These are phyloP conservation scores for Tipula helvola DNA, from an alignment of 2,888 invertebrate genomes.

Conservation along the genomic window DNA sequence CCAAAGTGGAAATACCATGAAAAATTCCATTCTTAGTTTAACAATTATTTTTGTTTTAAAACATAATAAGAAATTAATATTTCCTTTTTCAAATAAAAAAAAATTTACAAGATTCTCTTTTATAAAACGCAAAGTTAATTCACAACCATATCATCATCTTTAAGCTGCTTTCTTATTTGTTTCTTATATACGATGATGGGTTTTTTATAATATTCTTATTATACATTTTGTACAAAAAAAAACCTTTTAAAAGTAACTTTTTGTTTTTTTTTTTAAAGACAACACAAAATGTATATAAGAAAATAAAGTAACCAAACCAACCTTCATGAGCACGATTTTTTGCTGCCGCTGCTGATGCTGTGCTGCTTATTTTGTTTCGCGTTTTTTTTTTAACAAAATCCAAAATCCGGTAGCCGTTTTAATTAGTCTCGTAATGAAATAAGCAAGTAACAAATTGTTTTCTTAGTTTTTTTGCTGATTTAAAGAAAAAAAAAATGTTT, in stretches of 20 bases:
- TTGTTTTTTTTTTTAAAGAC: not conserved
- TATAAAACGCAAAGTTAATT: not conserved
- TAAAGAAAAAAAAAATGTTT: not conserved
- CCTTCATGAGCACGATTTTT: constrained; percentile 8
- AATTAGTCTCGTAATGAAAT: constrained; percentile 10
- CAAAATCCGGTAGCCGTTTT: constrained; percentile 9
- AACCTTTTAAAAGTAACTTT: not conserved
- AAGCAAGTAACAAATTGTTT: constrained; percentile 10
- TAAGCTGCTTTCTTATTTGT: not conserved
- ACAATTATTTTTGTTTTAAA: not conserved
- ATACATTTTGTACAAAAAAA: not conserved
- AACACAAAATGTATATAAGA: not conserved
- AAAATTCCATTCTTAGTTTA: not conserved
- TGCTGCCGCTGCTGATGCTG: not conserved
- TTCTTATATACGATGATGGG: not conserved
- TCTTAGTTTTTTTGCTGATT: not conserved
- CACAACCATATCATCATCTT: not conserved
- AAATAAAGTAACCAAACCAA: not conserved
- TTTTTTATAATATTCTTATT: not conserved
- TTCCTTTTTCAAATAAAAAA: not conserved
- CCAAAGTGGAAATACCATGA: not conserved
- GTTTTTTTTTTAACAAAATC: not conserved
- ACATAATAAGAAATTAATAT: not conserved
- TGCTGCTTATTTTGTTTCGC: not conserved
- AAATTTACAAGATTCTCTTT: not conserved